A percentile compares a stretch with the other conserved stretches of the same genome.
These are phyloP conservation scores for Cinclus mexicanus DNA, from an alignment of 2,113 vertebrate genomes.

Conservation along the genomic window DNA sequence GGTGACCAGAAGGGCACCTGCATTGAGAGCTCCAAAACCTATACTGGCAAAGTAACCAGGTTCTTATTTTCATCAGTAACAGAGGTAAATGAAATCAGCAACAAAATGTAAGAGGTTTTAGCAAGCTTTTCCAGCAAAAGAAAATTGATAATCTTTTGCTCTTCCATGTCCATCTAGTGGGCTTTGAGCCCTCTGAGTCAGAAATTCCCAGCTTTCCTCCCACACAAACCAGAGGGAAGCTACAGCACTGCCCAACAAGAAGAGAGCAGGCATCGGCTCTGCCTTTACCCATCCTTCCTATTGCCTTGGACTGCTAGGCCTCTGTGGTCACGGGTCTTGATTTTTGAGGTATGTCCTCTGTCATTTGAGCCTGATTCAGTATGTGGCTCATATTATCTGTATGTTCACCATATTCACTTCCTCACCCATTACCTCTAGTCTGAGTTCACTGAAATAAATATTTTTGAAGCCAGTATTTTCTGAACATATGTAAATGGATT, in stretches of 20 bases:
- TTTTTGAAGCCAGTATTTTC: not conserved
- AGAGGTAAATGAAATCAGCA: not conserved
- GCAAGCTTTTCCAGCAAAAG: not conserved
- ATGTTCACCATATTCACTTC: not conserved
- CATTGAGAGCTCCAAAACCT: not conserved
- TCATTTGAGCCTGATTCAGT: not conserved
- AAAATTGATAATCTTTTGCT: not conserved
- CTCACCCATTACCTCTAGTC: not conserved
- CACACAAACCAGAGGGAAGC: not conserved
- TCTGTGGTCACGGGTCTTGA: not conserved
- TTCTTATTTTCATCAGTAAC: not conserved
- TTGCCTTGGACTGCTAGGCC: not conserved
- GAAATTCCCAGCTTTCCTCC: not conserved
- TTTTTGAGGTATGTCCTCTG: not conserved
- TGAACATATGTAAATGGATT: not conserved
- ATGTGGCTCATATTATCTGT: not conserved
- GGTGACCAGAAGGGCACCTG: not conserved
- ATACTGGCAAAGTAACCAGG: not conserved
- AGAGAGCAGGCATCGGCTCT: not conserved
- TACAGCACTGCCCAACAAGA: not conserved
- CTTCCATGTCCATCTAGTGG: not conserved
- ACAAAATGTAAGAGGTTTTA: not conserved
- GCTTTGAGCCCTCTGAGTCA: not conserved
- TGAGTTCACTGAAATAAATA: not conserved
- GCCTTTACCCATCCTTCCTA: not conserved